Percentiles rank a stretch among this genome's conserved stretches.
Conservation (phyloP, 2,113 vertebrate species). For the Hemiscyllium ocellatum region DNA sequence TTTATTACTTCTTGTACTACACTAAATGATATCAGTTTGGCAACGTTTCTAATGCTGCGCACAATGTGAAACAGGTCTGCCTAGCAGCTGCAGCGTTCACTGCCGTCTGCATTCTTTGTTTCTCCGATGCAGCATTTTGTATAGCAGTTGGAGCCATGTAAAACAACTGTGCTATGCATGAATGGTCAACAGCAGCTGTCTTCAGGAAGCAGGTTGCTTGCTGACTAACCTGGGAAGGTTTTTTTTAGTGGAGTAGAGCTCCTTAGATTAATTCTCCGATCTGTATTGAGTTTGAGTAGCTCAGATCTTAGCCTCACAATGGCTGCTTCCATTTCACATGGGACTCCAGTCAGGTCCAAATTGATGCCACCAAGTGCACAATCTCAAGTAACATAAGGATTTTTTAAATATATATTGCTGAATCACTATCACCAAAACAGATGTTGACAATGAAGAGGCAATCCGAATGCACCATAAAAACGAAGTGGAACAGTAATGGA, state of each 20-base stretch:
- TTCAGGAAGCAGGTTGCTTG: not conserved
- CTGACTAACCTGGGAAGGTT: not conserved
- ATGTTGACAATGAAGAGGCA: not conserved
- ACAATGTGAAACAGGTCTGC: not conserved
- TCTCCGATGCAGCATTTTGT: not conserved
- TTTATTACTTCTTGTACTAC: constrained; percentile 6
- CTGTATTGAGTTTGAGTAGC: not conserved
- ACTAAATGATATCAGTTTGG: not conserved
- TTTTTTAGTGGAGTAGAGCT: not conserved
- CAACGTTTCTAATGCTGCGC: not conserved
- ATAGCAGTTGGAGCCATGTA: constrained; percentile 18
- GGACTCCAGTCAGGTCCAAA: not conserved
- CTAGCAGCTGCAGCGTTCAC: not conserved
- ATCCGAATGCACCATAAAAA: not conserved
- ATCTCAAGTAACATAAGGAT: not conserved
- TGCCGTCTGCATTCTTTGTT: not conserved
- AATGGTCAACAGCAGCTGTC: not conserved
- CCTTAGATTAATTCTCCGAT: not conserved
- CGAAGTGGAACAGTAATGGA: not conserved
- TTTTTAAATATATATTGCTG: not conserved
- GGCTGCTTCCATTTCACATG: not conserved
- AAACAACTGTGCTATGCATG: not conserved
- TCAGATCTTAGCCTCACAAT: not conserved
- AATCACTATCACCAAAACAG: not conserved
- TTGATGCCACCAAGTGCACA: not conserved